Evolutionary conservation across 2,797 vertebrate genomes (phyloP).

Genomic region (Jordanella pulchra): DNA sequence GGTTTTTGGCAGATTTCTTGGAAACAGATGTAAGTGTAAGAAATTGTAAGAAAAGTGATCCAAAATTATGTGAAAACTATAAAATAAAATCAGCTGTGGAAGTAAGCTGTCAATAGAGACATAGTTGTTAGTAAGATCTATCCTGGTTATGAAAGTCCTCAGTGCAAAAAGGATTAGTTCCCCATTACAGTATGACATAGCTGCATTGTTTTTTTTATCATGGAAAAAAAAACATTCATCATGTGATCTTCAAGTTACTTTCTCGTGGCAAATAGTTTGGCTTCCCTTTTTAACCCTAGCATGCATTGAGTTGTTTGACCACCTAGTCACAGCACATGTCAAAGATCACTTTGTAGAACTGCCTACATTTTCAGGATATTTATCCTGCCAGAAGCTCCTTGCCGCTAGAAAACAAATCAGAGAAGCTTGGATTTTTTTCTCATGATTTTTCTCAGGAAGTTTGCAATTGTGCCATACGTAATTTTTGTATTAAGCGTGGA

Average conservation of each 20-base stretch:
- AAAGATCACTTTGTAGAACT: neutral
- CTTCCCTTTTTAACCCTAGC: neutral
- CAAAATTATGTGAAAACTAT: conserved; percentile 66
- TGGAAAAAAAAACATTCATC: neutral
- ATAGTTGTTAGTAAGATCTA: conserved; percentile 32
- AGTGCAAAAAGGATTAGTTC: neutral
- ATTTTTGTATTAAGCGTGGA: neutral
- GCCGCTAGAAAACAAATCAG: too few relatives aligned
- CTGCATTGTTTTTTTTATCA: neutral
- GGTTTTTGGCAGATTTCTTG: conserved; percentile 49
- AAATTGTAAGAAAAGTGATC: conserved; percentile 53
- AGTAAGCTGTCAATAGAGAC: conserved; percentile 40
- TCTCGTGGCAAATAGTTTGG: neutral
- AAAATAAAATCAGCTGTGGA: conserved; percentile 54
- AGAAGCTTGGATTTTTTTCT: neutral
- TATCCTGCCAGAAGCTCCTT: too few relatives aligned
- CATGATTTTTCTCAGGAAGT: neutral
- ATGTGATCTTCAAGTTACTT: neutral
- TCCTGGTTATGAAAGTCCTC: neutral
- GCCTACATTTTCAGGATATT: too few relatives aligned
- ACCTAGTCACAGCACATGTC: neutral
- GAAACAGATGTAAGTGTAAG: conserved; percentile 55
- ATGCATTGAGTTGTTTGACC: neutral
- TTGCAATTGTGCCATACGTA: neutral
- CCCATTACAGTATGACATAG: neutral